These are phyloP conservation scores for Sitobion miscanthi DNA, from an alignment of 1,140 invertebrate genomes.

Conservation along the genomic window DNA sequence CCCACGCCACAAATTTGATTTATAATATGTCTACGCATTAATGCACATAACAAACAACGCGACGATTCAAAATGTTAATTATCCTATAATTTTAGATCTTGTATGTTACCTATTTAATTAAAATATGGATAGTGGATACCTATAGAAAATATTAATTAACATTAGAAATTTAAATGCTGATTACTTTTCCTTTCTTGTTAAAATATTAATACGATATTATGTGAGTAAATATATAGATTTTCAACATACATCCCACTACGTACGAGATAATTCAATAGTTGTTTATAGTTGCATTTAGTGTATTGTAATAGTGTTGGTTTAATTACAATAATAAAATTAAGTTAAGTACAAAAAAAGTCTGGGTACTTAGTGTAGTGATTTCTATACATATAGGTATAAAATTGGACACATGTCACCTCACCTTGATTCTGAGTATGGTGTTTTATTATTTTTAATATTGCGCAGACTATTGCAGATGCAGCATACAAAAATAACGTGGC, in stretches of 20 bases:
- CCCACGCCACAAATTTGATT: conserved; percentile 47
- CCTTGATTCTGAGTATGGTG: neutral
- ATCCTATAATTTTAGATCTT: neutral
- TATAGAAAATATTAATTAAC: neutral
- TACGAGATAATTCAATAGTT: neutral
- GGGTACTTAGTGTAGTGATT: neutral
- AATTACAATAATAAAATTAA: neutral
- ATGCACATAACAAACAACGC: neutral
- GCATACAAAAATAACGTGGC: too few relatives aligned
- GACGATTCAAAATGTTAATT: conserved; percentile 9
- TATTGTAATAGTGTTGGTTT: too few relatives aligned
- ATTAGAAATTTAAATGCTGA: neutral
- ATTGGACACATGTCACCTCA: neutral
- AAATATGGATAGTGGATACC: neutral
- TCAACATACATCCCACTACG: neutral
- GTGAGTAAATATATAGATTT: neutral
- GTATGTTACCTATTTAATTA: neutral
- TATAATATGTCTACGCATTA: conserved; percentile 23
- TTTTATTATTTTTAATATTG: too few relatives aligned
- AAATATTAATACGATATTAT: neutral
- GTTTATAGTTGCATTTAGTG: neutral
- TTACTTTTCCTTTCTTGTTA: neutral
- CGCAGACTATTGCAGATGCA: too few relatives aligned
- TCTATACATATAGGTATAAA: neutral
- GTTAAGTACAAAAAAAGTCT: neutral